phyloP scores from a whole-genome alignment of 2,888 invertebrate species.

The Torymus aiolomorphi region DNA sequence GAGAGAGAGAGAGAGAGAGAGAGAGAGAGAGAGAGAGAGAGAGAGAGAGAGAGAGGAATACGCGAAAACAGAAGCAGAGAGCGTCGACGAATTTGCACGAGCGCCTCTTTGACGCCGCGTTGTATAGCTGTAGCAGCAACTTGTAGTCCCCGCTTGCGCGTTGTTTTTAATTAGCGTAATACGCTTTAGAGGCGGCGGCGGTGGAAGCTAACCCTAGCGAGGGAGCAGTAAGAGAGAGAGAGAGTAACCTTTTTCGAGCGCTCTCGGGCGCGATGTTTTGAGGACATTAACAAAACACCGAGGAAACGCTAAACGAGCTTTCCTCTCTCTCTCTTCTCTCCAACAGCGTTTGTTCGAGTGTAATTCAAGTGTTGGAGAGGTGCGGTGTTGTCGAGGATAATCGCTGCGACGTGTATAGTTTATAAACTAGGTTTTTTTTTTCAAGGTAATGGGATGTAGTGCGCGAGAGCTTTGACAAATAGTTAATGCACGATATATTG shows the following conservation, averaged over 20 bases:
- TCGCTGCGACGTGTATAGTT: too few relatives aligned
- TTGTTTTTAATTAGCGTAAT: constrained; percentile 50
- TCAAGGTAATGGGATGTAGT: too few relatives aligned
- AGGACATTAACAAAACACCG: neutral
- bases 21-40: neutral
- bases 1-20: neutral
- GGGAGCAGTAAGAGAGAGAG: neutral
- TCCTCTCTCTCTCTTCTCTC: too few relatives aligned
- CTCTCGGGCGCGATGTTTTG: neutral
- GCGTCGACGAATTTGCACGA: constrained; percentile 18
- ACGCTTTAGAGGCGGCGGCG: constrained; percentile 3
- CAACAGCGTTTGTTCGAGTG: too few relatives aligned
- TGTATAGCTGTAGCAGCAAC: too few relatives aligned
- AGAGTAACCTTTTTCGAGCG: constrained; percentile 14
- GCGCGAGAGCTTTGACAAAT: too few relatives aligned
- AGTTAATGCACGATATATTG: too few relatives aligned
- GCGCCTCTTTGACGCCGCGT: neutral
- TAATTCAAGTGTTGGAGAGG: too few relatives aligned
- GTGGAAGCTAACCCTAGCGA: too few relatives aligned
- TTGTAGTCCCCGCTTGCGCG: neutral
- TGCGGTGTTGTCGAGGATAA: too few relatives aligned
- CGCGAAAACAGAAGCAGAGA: neutral
- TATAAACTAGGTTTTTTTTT: too few relatives aligned
- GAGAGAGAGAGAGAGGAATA: neutral
- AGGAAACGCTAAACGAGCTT: neutral